A percentile compares a stretch with the other conserved stretches of the same genome.
Conservation (phyloP, 2,797 vertebrate genomes). For the Gymnothorax reevesii region DNA sequence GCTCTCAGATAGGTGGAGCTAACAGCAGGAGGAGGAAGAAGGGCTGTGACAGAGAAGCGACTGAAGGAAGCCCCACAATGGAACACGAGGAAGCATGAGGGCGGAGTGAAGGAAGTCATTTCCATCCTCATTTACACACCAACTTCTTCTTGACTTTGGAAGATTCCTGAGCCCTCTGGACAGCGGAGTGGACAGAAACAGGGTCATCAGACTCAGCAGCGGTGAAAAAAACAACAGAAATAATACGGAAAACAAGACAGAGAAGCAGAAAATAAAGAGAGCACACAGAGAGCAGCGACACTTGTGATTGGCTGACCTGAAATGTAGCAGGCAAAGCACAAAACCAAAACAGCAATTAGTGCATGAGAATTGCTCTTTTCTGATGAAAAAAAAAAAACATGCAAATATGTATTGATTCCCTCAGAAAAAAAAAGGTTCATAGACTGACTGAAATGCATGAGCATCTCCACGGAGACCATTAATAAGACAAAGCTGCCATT, state of each 20-base stretch:
- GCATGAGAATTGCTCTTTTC: conserved; percentile 58
- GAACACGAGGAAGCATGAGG: background rate
- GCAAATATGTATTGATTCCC: conserved; percentile 50
- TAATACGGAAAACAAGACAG: conserved; percentile 54
- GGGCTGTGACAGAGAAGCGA: too few relatives aligned
- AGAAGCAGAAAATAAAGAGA: conserved; percentile 67
- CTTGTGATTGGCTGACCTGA: conserved; percentile 51
- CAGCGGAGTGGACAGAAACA: conserved; percentile 58
- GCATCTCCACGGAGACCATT: background rate
- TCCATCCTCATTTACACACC: conserved; percentile 84
- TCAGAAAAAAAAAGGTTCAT: background rate
- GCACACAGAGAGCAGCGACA: conserved; percentile 48
- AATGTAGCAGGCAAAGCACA: conserved; percentile 54
- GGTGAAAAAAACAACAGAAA: conserved; percentile 60
- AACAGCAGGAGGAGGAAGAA: too few relatives aligned
- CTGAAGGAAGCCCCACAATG: conserved; percentile 25
- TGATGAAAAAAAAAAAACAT: conserved; percentile 54
- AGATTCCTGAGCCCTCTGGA: conserved; percentile 99
- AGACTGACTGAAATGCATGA: background rate
- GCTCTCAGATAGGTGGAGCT: too few relatives aligned
- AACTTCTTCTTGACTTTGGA: conserved; percentile 99
- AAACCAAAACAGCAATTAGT: conserved; percentile 69
- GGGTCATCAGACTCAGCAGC: conserved; percentile 64
- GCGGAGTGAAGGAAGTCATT: background rate
- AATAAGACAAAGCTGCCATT: background rate